A percentile compares a stretch with the other conserved stretches of the same genome.
Conservation (phyloP, 2,113 vertebrate species). For the Crotalus tigris region DNA sequence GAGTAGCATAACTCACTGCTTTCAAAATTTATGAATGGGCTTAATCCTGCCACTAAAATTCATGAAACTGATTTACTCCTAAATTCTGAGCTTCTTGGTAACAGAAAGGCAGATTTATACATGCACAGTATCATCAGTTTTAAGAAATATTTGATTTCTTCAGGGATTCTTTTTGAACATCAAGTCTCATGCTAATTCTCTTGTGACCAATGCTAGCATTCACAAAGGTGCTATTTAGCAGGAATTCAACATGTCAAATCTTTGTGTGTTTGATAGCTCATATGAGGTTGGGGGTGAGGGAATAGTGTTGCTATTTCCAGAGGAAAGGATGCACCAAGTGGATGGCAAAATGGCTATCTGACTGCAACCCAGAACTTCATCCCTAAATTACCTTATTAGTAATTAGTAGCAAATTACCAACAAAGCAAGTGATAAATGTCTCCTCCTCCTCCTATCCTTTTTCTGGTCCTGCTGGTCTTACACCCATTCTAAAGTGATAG, state of each 20-base stretch:
- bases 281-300: not conserved
- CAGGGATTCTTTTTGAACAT: not conserved
- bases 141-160: not conserved
- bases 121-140: not conserved
- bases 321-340: not conserved
- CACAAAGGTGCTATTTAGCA: not conserved
- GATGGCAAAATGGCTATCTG: not conserved
- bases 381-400: not conserved
- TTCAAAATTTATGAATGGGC: not conserved
- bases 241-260: not conserved
- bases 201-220: not conserved
- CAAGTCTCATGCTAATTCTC: not conserved
- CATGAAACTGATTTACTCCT: not conserved
- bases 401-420: not conserved
- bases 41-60: not conserved
- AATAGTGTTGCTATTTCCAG: not conserved
- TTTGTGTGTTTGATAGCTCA: not conserved
- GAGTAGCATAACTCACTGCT: not conserved
- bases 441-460: not conserved
- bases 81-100: not conserved
- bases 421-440: not conserved
- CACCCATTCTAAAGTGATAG: not conserved
- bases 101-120: not conserved
- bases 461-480: not conserved
- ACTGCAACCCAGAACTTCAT: not conserved